Evolutionary conservation across 2,113 vertebrate species (phyloP).

Genomic region (Zingel zingel): DNA sequence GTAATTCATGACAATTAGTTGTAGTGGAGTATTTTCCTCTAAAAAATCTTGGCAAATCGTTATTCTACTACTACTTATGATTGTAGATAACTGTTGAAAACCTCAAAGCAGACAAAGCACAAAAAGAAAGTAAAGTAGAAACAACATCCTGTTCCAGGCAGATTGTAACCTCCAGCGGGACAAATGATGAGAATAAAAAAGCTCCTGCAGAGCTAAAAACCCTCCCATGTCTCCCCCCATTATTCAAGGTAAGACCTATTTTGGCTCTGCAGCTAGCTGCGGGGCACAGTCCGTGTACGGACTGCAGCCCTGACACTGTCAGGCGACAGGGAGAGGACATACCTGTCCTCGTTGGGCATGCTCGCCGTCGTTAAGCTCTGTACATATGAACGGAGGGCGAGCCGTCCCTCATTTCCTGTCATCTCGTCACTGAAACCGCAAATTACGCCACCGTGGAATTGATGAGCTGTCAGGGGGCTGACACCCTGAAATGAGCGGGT

Average conservation of each 20-base stretch:
- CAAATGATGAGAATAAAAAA: conserved; percentile 11
- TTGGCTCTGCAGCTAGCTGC: neutral
- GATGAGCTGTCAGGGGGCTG: conserved; percentile 55
- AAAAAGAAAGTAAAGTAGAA: neutral
- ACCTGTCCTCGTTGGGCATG: neutral
- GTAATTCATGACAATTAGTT: too few species aligned
- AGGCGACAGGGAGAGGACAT: conserved; percentile 5
- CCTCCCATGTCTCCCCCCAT: conserved; percentile 33
- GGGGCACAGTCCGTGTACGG: neutral
- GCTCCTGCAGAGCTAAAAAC: conserved; percentile 25
- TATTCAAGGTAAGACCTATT: conserved; percentile 45
- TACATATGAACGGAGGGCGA: neutral
- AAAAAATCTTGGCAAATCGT: too few species aligned
- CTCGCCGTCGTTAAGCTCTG: neutral
- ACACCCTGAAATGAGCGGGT: conserved; percentile 43
- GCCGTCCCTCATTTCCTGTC: conserved; percentile 45
- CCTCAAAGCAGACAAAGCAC: neutral
- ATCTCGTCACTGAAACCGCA: conserved; percentile 51
- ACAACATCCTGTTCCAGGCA: neutral
- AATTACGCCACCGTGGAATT: conserved; percentile 33
- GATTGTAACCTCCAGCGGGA: neutral
- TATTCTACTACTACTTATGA: too few species aligned
- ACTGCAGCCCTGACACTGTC: conserved; percentile 11
- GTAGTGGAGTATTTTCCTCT: too few species aligned
- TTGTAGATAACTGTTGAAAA: neutral